Conservation (phyloP, 2,888 invertebrate genomes). For the Archips xylosteana region DNA sequence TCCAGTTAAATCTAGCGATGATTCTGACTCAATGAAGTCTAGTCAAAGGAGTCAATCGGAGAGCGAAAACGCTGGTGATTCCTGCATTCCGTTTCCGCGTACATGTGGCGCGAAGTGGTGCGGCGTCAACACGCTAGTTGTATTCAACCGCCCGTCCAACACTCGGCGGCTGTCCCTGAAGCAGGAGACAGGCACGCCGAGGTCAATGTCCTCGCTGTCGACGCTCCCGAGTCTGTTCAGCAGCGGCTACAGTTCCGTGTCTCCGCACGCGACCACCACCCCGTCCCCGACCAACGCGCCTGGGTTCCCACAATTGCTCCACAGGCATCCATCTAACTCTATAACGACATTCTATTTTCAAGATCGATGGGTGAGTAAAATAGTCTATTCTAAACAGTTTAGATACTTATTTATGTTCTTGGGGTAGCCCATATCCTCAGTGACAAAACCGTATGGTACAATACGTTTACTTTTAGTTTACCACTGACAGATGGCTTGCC, state of each 20-base stretch:
- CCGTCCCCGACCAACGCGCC: slow-evolving; percentile 81
- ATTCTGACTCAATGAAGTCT: slow-evolving; percentile 78
- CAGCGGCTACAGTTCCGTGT: slow-evolving; percentile 71
- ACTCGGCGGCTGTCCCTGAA: slow-evolving; percentile 88
- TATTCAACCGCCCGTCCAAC: slow-evolving; percentile 92
- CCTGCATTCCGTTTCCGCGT: slow-evolving; percentile 96
- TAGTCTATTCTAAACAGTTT: not conserved
- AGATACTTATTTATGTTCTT: too few relatives aligned
- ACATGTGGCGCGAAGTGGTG: slow-evolving; percentile 98
- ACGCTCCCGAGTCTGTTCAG: slow-evolving; percentile 71
- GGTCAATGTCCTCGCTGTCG: slow-evolving; percentile 80
- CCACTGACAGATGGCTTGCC: too few relatives aligned
- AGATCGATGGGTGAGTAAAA: slow-evolving; percentile 87
- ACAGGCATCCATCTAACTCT: slow-evolving; percentile 85
- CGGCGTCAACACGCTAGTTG: slow-evolving; percentile 93
- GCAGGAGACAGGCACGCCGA: slow-evolving; percentile 91
- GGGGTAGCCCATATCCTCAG: too few relatives aligned
- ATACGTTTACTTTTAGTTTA: too few relatives aligned
- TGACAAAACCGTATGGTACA: too few relatives aligned
- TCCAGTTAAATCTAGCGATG: slow-evolving; percentile 84
- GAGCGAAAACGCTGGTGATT: slow-evolving; percentile 86
- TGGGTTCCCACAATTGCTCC: slow-evolving; percentile 78
- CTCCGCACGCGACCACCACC: slow-evolving; percentile 81
- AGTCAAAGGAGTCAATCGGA: slow-evolving; percentile 81
- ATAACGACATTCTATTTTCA: slow-evolving; percentile 93